Evolutionary conservation across 1,140 invertebrate species (phyloP), one percentile per base, ranked within the genome.

Genomic region (Zophobas atratus): DNA sequence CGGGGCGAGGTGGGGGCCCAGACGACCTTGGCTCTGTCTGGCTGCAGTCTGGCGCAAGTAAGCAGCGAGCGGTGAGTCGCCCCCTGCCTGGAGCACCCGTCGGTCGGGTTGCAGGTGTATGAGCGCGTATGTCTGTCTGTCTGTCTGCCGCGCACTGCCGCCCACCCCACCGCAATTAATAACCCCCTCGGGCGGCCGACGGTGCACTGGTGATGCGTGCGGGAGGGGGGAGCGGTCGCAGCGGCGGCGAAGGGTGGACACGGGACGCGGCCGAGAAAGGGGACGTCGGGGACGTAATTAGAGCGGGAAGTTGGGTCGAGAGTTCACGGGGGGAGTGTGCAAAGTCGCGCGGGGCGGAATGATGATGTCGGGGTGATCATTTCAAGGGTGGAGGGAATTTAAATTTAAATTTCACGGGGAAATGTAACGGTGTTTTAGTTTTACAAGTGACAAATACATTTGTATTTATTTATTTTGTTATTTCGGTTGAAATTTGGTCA

Each of bases 11-110:
- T 73, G 71, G 71, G 71, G 71, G 55, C 71, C 60, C 60, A 67
- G 38, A 60, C 77, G 77, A 51, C 77, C 77, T 78, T 78, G 77
- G 77, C 77, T 70, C 71, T 78, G 77, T 78, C 77, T 78, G 77
- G 77, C 77, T 75, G 72, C 72, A 73, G 77, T 78, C 77, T 78
- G 77, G 73, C 77, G 71, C 70, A 53, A 51, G 55, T 36, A 20
- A 20, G 20, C 20, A 20, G 20, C 20, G 20, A 20, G 20, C 20
- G 20, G 20, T 20, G 20, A 73, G 55, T 73, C 71, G 71, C 71
- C 71, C 71, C 71, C 71, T 73, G 71, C 71, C 71, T 73, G 71
- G 71, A 73, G 71, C 71, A 70, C 63, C 34, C 56, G 56, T 36
- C 56, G 20, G 63, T 70, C 63, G 63, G 36, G 63, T 41, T 70